Conservation (phyloP, 2,888 invertebrate genomes). For the Aelia acuminata region DNA sequence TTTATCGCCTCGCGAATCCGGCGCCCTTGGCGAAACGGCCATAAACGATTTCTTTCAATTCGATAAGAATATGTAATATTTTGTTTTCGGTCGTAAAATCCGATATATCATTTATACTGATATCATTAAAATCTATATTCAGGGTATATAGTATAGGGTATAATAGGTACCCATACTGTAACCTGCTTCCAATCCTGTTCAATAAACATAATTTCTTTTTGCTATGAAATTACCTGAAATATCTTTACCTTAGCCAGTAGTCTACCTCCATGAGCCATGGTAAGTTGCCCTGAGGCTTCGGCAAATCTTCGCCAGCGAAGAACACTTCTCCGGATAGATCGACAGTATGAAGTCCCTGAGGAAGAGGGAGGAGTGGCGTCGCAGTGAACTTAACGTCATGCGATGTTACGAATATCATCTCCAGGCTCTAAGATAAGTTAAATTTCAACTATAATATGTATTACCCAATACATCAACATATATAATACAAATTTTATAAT, state of each 20-base stretch:
- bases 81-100: too few relatives aligned
- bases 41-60: too few relatives aligned
- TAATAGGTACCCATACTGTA: too few relatives aligned
- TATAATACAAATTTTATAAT: neutral
- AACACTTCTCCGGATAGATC: slow-evolving; percentile 67
- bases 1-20: too few relatives aligned
- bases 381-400: slow-evolving; percentile 62
- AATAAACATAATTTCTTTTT: too few relatives aligned
- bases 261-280: slow-evolving; percentile 66
- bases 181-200: too few relatives aligned
- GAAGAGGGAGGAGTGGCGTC: slow-evolving; percentile 61
- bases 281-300: slow-evolving; percentile 52
- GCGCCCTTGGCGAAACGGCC: too few relatives aligned
- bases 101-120: too few relatives aligned
- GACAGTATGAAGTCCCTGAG: slow-evolving; percentile 63
- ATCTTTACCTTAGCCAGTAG: slow-evolving; percentile 13
- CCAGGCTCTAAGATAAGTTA: slow-evolving; percentile 64
- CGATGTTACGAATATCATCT: slow-evolving; percentile 63
- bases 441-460: neutral
- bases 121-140: too few relatives aligned
- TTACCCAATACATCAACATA: neutral
- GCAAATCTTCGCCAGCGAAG: slow-evolving; percentile 63
- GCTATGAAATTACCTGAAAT: neutral
- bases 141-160: too few relatives aligned
- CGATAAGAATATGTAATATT: too few relatives aligned